These are phyloP conservation scores for Piliocolobus tephrosceles DNA, from an alignment of 2,113 vertebrate genomes.

Conservation along the genomic window DNA sequence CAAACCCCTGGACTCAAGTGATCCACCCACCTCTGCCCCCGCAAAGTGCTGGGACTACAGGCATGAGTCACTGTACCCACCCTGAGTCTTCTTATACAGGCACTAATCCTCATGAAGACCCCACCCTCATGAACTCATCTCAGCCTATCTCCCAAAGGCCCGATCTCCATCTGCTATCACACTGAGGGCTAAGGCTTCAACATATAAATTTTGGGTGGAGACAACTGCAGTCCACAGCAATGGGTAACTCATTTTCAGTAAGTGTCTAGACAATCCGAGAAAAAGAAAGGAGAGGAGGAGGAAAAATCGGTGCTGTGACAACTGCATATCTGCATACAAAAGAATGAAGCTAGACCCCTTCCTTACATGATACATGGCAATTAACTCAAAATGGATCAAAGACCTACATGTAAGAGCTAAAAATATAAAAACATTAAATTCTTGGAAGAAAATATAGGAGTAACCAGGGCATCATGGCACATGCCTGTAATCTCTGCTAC, in stretches of 20 bases:
- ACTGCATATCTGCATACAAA: not conserved
- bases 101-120: not conserved
- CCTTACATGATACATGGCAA: not conserved
- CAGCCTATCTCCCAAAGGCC: not conserved
- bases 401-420: not conserved
- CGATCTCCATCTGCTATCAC: not conserved
- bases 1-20: no score
- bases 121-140: not conserved
- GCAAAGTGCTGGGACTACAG: no score
- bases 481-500: no score
- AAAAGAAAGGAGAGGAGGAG: not conserved
- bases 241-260: not conserved
- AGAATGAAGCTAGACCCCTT: not conserved
- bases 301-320: not conserved
- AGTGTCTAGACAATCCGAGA: not conserved
- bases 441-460: not conserved
- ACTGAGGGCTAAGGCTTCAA: not conserved
- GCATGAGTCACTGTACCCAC: no score
- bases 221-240: not conserved
- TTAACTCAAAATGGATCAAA: not conserved
- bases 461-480: not conserved
- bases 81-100: not conserved
- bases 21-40: no score
- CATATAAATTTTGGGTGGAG: not conserved
- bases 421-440: not conserved